A percentile compares a stretch with the other conserved stretches of the same genome.
Evolutionary conservation across 2,113 vertebrate genomes (phyloP).

Genomic region (Numenius arquata): DNA sequence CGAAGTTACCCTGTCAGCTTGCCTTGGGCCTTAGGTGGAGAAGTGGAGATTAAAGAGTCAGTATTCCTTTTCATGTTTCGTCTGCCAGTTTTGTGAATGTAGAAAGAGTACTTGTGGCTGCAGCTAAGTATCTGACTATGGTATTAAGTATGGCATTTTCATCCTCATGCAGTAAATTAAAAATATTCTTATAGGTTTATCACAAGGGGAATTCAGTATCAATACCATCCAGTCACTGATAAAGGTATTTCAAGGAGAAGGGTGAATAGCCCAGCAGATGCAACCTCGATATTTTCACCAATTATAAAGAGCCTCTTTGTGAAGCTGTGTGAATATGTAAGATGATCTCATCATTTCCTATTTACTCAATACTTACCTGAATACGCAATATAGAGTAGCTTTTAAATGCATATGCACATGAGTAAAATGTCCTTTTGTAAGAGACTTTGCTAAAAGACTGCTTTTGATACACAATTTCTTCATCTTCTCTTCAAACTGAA

Average conservation of each 20-base stretch:
- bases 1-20: conserved; percentile 86
- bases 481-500: conserved; percentile 72
- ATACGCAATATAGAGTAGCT: conserved; percentile 72
- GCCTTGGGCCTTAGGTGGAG: conserved; percentile 87
- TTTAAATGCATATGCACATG: conserved; percentile 72
- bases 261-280: conserved; percentile 64
- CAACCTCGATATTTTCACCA: conserved; percentile 48
- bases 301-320: conserved; percentile 76
- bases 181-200: conserved; percentile 50
- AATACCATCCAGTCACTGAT: conserved; percentile 45
- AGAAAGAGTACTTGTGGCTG: conserved; percentile 74
- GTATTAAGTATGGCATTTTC: conserved; percentile 61
- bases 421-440: conserved; percentile 75
- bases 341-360: conserved; percentile 80
- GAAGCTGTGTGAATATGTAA: conserved; percentile 69
- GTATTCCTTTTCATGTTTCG: conserved; percentile 93
- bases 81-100: conserved; percentile 85
- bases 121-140: conserved; percentile 67
- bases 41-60: conserved; percentile 89
- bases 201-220: conserved; percentile 11
- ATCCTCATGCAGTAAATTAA: conserved; percentile 39
- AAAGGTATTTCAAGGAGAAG: conserved; percentile 63
- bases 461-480: conserved; percentile 73
- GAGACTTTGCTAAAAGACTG: conserved; percentile 65
- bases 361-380: conserved; percentile 79